Percentiles rank a stretch among this genome's conserved stretches.
Conservation (phyloP, 2,113 vertebrate species). For the Campylomormyrus tamandua region DNA sequence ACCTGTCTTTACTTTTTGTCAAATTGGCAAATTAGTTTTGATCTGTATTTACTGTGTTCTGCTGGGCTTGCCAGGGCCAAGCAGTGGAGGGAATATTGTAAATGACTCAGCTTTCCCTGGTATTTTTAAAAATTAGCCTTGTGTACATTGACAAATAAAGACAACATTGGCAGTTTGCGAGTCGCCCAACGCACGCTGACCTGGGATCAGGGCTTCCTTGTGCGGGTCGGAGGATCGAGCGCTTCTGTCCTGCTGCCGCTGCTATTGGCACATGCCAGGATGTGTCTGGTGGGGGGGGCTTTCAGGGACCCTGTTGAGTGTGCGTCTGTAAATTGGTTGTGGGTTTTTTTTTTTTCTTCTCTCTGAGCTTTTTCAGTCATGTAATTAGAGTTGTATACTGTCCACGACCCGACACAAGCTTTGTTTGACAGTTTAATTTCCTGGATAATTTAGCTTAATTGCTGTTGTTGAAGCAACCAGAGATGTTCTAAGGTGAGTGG, state of each 20-base stretch:
- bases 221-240: background rate
- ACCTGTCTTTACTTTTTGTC: background rate
- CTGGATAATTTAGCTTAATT: slow-evolving; percentile 4
- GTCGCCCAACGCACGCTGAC: background rate
- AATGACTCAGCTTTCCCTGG: background rate
- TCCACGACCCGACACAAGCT: background rate
- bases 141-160: background rate
- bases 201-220: background rate
- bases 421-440: slow-evolving; percentile 7
- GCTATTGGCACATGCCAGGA: background rate
- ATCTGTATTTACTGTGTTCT: background rate
- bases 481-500: background rate
- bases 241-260: background rate
- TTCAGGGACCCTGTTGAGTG: background rate
- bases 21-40: background rate
- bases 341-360: background rate
- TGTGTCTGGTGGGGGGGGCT: too few species aligned
- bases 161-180: background rate
- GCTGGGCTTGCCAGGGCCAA: background rate
- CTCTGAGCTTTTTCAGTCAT: background rate
- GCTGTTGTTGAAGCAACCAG: slow-evolving; percentile 1
- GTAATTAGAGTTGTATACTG: background rate
- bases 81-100: background rate
- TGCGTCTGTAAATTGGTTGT: background rate
- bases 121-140: background rate